A percentile compares a stretch with the other conserved stretches of the same genome.
phyloP scores from a whole-genome alignment of 35 echinoderm and acorn worm genomes.

The Apostichopus californicus region DNA sequence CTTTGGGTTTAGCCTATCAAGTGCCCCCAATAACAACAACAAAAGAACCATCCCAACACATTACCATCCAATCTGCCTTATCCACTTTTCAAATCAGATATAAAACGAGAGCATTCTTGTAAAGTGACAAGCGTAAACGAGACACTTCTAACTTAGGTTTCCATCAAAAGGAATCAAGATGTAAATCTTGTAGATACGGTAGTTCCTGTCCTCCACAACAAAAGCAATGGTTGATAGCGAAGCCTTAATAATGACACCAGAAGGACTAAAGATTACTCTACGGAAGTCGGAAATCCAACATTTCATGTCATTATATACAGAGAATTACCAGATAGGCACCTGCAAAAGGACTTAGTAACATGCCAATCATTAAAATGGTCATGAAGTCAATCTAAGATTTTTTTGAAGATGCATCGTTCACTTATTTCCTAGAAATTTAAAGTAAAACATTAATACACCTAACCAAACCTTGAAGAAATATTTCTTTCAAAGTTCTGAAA shows the following conservation, averaged over 20 bases:
- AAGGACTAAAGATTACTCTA: not conserved
- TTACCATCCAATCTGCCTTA: not conserved
- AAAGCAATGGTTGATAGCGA: not conserved
- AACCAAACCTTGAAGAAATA: no score
- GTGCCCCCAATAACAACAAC: not conserved
- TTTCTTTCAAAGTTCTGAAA: no score
- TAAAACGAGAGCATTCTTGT: not conserved
- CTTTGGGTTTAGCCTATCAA: no score
- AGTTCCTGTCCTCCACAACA: not conserved
- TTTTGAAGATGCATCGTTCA: not conserved
- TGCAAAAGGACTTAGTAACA: not conserved
- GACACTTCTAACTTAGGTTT: not conserved
- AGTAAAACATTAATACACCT: not conserved
- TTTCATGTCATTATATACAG: not conserved
- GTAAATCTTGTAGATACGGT: not conserved
- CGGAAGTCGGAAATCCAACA: not conserved
- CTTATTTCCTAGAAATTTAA: not conserved
- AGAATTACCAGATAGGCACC: not conserved
- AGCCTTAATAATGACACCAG: not conserved
- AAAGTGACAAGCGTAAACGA: constrained; percentile 1
- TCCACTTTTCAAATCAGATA: not conserved
- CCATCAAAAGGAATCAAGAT: not conserved
- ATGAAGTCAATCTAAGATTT: not conserved
- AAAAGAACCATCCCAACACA: not conserved
- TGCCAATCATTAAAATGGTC: not conserved